Base-by-base conservation (phyloP, 2,888 invertebrate species). In the Nematopogon swammerdamellus region DNA sequence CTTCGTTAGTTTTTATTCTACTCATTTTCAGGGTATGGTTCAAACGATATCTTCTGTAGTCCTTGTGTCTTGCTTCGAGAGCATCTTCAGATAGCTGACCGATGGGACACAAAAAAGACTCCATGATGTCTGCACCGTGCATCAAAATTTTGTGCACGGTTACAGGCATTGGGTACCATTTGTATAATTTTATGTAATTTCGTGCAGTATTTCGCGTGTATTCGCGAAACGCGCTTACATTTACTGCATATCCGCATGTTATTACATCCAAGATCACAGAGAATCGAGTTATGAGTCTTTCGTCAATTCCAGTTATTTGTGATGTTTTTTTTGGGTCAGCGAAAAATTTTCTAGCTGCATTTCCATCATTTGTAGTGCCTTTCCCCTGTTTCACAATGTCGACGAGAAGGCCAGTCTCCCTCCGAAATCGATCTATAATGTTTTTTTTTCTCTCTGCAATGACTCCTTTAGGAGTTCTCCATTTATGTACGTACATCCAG, bases 71-170 rank as follows among this genome's bases (percentile, higher is more conserved):
- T 3, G 56, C 53, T 50, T 58, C 57, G 49, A 52, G 54, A 4
- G 58, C 57, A 29, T 58, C 56, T 47, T 58, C 58, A n/a, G 52
- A 50, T 45, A 58, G 48, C 51, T 53, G 52, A 18, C 55, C 55
- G 36, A 57, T 58, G 20, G 57, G 58, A 18, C 56, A 49, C 18
- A 55, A 36, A 46, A 51, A 53, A 16, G 20, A n/a, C 16, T 43
- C 43, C 19, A 58, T 57, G 49, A 58, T 53, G 42, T 52, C 54
- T 29, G 50, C 44, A 18, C 54, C 54, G 48, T 58, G 56, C 18
- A 58, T 55, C 45, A 58, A 50, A 43, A 51, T 19, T 51, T 52
- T 58, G 45, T 57, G 57, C 11, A 56, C 48, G 19, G 51, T 50
- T 36, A 55, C 48, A 36, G 55, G 56, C 54, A 58, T 57, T 46